Base-by-base conservation (phyloP, 2,888 invertebrate genomes). In the Punctoribates punctum region DNA sequence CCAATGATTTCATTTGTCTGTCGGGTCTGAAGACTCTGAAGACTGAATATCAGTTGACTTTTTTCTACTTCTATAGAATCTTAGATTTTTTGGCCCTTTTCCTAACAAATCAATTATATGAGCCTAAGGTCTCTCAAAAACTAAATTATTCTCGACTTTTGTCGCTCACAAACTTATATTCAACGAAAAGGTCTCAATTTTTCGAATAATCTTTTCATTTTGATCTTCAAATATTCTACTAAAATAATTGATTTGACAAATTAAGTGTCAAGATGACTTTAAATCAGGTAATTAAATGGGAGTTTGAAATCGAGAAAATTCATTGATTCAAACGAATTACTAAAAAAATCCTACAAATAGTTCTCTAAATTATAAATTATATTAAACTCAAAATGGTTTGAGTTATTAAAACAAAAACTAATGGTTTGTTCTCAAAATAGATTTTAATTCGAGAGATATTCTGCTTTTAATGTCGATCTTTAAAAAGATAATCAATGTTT, bases 261-360 rank as follows among this genome's bases (percentile, higher is more conserved):
- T 23, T 54, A 54, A 54, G 54, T 54, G 54, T 54, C 23, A 20
- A 6, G 23, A 23, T 54, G 54, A 20, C n/a, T 54, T 2, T n/a
- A 8, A 54, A 54, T 54, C n/a, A 23, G 23, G 54, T 54, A 23
- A 54, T 54, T 54, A 54, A 54, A 54, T 20, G 54, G 54, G 42
- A 9, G 8, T 5, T 42, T 9, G 42, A 42, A 42, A 42, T 3
- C 11, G 54, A 20, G 23, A 54, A 42, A 20, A 8, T 62, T 27
- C 62, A 62, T 27, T 62, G 27, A 34, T 62, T 29, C 62, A 29
- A 62, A 29, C 29, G 67, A 67, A 67, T 67, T 42, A 67, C 27
- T 65, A 29, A 67, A 38, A n/a, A n/a, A n/a, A n/a, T n/a, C n/a
- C n/a, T n/a, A n/a, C n/a, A n/a, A n/a, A 54, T 54, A 38, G 34